Evolutionary conservation across 2,797 vertebrate genomes (phyloP), one percentile per base, ranked within the genome.

Genomic region (Gouania willdenowi): DNA sequence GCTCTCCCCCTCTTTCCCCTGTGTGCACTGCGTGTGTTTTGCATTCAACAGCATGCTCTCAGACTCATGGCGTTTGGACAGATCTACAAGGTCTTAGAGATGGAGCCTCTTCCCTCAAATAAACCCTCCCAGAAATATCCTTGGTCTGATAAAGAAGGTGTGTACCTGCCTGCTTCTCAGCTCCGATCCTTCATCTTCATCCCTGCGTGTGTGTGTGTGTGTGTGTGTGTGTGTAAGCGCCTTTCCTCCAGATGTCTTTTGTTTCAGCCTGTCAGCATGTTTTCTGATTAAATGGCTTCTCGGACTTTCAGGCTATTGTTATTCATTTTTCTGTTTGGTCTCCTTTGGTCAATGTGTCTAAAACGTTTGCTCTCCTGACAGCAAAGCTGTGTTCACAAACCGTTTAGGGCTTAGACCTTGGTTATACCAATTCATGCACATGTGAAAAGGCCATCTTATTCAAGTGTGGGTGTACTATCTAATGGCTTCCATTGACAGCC

Each of bases 11-110:
- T 8, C 46, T 23, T 47, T 39, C 39, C 8, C 21, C 4, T 54
- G 26, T 59, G 41, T 42, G 7, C 34, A 19, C n/a, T 22, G 18
- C 19, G 18, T 37, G 39, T 39, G 27, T 46, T 44, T 32, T 71
- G 41, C 49, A 2, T 81, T 48, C 49, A 62, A 29, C 78, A 98
- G 96, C 94, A 93, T 12, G 89, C 94, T 22, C 90, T 98, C 66
- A 91, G 96, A 77, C 90, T 96, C 57, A 94, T 96, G 82, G 96
- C 96, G 3, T 98, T 98, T 41, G 96, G 94, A 67, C 94, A 98
- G 77, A 96, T 98, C 83, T 96, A 94, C 83, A 98, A 96, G 81
- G 93, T 98, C 62, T 75, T 98, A 82, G 95, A 97, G 75, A 98
- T 98, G 95, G 96, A 98, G 35, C 94, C 96, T 35, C 92, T 98